Evolutionary conservation across 2,888 invertebrate species (phyloP).

Genomic region (Apamea anceps): DNA sequence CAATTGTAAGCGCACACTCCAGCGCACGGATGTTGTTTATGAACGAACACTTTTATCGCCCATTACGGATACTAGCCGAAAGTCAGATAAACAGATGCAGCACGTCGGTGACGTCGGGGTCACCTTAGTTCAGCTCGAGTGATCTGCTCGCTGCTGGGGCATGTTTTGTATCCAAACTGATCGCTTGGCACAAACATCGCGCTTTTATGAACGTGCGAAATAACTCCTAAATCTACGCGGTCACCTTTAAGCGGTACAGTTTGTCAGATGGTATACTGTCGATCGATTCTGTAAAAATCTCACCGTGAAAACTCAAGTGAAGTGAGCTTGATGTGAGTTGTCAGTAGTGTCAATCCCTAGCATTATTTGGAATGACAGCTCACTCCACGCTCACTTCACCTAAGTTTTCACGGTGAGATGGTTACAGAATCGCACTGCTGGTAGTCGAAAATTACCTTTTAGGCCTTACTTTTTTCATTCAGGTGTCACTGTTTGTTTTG

Average conservation of each 20-base stretch:
- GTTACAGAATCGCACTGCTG: no score
- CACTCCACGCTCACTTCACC: no score
- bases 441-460: not conserved
- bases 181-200: conserved; percentile 31
- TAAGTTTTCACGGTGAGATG: no score
- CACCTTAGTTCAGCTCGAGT: conserved; percentile 18
- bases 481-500: not conserved
- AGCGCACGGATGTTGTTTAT: not conserved
- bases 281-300: no score
- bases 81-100: conserved; percentile 8
- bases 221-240: conserved; percentile 18
- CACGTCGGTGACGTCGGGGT: conserved; percentile 15
- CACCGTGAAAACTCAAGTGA: no score
- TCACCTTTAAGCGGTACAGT: conserved; percentile 15
- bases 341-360: no score
- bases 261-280: not conserved
- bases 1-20: not conserved
- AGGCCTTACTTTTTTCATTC: not conserved
- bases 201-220: conserved; percentile 14
- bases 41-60: conserved; percentile 12
- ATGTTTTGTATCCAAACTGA: conserved; percentile 23
- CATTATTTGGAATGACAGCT: no score
- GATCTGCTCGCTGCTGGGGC: not conserved
- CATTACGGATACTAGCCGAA: conserved; percentile 19
- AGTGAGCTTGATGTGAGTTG: no score